phyloP scores from a whole-genome alignment of 2,113 vertebrate species.

The Mugil cephalus region DNA sequence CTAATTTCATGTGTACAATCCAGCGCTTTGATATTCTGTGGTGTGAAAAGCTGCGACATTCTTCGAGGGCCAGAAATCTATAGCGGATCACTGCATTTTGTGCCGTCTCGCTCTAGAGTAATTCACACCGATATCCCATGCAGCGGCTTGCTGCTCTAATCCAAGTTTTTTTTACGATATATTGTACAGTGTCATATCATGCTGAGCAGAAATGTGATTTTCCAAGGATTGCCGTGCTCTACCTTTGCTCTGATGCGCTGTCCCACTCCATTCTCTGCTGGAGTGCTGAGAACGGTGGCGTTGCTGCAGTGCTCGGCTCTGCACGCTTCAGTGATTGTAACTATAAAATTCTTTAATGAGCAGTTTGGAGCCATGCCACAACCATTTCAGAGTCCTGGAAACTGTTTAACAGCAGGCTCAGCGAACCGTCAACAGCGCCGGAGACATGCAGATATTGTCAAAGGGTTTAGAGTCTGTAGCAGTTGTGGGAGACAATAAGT shows the following conservation, averaged over 20 bases:
- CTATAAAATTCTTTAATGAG: slow-evolving; percentile 68
- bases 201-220: slow-evolving; percentile 48
- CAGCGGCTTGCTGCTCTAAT: slow-evolving; percentile 8
- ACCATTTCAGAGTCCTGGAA: slow-evolving; percentile 37
- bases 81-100: neutral
- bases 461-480: slow-evolving; percentile 12
- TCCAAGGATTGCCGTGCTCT: slow-evolving; percentile 4
- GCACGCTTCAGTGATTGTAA: slow-evolving; percentile 46
- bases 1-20: slow-evolving; percentile 10
- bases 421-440: slow-evolving; percentile 24
- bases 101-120: slow-evolving; percentile 16
- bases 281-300: slow-evolving; percentile 7
- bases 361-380: slow-evolving; percentile 51
- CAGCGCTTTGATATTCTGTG: slow-evolving; percentile 1
- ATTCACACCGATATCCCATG: neutral
- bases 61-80: neutral
- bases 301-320: slow-evolving; percentile 46
- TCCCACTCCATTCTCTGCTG: slow-evolving; percentile 1
- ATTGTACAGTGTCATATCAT: slow-evolving; percentile 12
- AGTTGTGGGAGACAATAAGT: neutral
- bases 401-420: slow-evolving; percentile 56
- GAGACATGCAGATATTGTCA: slow-evolving; percentile 20
- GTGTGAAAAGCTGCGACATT: neutral
- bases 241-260: slow-evolving; percentile 23
- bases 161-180: slow-evolving; percentile 19